Evolutionary conservation across 1,140 invertebrate species (phyloP), one percentile per base, ranked within the genome.

Genomic region (Diachasmimorpha longicaudata): DNA sequence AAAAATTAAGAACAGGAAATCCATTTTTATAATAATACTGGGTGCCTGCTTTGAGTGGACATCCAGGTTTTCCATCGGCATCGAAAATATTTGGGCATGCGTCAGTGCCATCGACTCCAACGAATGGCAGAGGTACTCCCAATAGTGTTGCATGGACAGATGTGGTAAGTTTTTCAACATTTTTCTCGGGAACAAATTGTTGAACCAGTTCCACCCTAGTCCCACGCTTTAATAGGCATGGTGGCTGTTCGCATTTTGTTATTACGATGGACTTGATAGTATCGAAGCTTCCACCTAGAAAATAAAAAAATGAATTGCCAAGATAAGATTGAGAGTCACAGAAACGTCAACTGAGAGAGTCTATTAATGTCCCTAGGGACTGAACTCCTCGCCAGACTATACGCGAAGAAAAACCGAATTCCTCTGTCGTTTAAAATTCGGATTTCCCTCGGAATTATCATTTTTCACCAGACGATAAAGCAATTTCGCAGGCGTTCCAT

Each of bases 21-120:
- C 90, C 86, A 74, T 93, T 92, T 81, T 91, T 94, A 83, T 94
- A 95, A 0, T 90, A 46, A 75, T 96, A 96, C 42, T 90, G 90
- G 55, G 85, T 86, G 14, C 91, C 93, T 4, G 90, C 89, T 77
- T 92, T 91, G 36, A 96, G 82, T 0, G 94, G 93, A 79, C 94
- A 96, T 0, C 87, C 83, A 0, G 91, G 90, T 2, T 84, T 91
- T 8, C 90, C 92, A 77, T 91, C 83, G 48, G 85, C 79, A 72
- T 89, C 84, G 79, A 86, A 93, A 36, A 95, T 88, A 76, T 92
- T 91, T 46, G 89, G 85, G 80, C 94, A 95, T 2, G 94, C 92
- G 48, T 90, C 89, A 6, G 89, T 91, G 13, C 93, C 93, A 79
- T 95, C 93, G 0, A 95, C 93, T 36, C 94, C 94, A 6, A 94